Percentiles rank a stretch among this genome's conserved stretches.
Conservation (phyloP, 2,888 invertebrate species). For the Drosophila lacicola region DNA sequence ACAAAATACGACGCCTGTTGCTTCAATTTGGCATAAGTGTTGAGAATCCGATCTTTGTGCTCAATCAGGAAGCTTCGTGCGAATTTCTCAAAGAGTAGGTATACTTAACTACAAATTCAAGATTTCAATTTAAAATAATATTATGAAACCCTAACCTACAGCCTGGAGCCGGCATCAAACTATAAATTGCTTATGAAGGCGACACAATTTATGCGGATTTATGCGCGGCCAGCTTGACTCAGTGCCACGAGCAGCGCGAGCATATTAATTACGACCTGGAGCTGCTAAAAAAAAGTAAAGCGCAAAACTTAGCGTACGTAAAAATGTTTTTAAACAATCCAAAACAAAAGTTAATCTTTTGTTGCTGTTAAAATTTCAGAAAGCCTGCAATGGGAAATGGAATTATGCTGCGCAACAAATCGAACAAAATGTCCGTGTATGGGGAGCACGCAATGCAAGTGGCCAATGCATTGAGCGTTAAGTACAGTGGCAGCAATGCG, state of each 20-base stretch:
- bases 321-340: neutral
- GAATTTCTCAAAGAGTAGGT: slow-evolving; percentile 88
- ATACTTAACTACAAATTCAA: neutral
- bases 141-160: slow-evolving; percentile 26
- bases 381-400: slow-evolving; percentile 52
- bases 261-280: slow-evolving; percentile 30
- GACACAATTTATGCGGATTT: slow-evolving; percentile 63
- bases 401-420: slow-evolving; percentile 54
- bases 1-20: slow-evolving; percentile 91
- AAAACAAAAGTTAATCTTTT: neutral
- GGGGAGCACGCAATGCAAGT: slow-evolving; percentile 89
- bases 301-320: slow-evolving; percentile 41
- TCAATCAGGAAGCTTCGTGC: slow-evolving; percentile 96
- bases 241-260: slow-evolving; percentile 47
- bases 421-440: slow-evolving; percentile 89
- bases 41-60: slow-evolving; percentile 96
- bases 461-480: slow-evolving; percentile 86
- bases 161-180: slow-evolving; percentile 83
- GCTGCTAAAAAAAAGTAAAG: slow-evolving; percentile 29
- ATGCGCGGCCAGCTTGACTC: slow-evolving; percentile 48
- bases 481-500: slow-evolving; percentile 87
- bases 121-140: neutral
- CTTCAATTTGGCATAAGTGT: slow-evolving; percentile 94
- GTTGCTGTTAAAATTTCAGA: slow-evolving; percentile 29
- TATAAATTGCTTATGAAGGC: slow-evolving; percentile 82